phyloP scores from a whole-genome alignment of 1,140 invertebrate genomes.

The Saccostrea glomerata region DNA sequence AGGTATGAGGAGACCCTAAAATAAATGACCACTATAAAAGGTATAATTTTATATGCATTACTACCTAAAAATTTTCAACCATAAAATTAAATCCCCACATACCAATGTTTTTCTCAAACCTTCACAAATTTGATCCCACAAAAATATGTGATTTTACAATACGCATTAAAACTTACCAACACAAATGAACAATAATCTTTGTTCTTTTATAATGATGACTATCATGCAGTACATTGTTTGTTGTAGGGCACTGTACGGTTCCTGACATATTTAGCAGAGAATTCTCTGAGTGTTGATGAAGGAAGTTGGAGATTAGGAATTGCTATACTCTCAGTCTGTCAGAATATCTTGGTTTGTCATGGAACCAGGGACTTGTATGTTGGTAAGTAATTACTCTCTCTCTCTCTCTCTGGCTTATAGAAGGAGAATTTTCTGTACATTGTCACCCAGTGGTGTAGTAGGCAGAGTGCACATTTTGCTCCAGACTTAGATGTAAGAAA shows the following conservation, averaged over 20 bases:
- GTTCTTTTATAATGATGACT: background rate
- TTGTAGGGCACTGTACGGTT: constrained; percentile 66
- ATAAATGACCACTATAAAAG: too few relatives aligned
- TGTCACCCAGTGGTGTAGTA: background rate
- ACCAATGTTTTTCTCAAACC: background rate
- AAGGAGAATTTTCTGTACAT: background rate
- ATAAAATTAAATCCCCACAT: background rate
- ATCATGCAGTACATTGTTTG: background rate
- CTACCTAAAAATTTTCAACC: background rate
- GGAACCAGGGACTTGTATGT: constrained; percentile 57
- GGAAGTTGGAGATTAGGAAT: constrained; percentile 68
- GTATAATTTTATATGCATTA: too few relatives aligned
- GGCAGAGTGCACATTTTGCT: background rate
- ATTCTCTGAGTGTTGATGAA: constrained; percentile 56
- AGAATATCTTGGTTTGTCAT: constrained; percentile 66
- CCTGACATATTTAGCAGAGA: constrained; percentile 60
- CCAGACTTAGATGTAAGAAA: too few relatives aligned
- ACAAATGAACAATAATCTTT: background rate
- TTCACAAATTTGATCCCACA: background rate
- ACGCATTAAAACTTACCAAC: too few relatives aligned
- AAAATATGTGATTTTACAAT: background rate
- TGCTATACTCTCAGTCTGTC: constrained; percentile 65
- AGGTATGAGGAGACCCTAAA: too few relatives aligned
- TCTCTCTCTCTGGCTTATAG: background rate
- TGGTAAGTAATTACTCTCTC: constrained; percentile 40